Conservation (phyloP, 2,888 invertebrate species). For the Mythimna albipuncta region DNA sequence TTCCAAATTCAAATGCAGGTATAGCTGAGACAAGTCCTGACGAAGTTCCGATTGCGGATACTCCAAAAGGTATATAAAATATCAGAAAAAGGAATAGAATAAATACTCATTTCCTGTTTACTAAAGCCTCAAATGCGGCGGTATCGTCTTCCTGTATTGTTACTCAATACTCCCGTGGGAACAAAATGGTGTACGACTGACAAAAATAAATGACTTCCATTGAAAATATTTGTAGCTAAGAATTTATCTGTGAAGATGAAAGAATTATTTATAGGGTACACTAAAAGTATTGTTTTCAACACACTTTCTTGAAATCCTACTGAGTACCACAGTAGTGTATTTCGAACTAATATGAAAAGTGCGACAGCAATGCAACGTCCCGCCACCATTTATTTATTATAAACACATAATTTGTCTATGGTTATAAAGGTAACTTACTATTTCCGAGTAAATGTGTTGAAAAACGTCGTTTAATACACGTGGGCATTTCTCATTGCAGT, state of each 20-base stretch:
- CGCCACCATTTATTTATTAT: too few species aligned
- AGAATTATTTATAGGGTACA: not conserved
- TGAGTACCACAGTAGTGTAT: too few species aligned
- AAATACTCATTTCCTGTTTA: slow-evolving; percentile 44
- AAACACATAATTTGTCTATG: too few species aligned
- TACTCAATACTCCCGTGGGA: slow-evolving; percentile 16
- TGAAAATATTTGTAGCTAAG: not conserved
- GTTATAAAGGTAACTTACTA: too few species aligned
- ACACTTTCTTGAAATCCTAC: too few species aligned
- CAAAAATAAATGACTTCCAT: slow-evolving; percentile 7
- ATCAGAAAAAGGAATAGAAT: slow-evolving; percentile 27
- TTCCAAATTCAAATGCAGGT: not conserved
- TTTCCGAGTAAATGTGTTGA: too few species aligned
- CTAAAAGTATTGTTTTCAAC: not conserved
- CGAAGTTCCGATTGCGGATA: not conserved
- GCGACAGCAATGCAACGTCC: too few species aligned
- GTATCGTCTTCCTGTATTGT: slow-evolving; percentile 23
- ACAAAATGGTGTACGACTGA: not conserved
- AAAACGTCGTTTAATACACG: too few species aligned
- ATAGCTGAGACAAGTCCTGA: not conserved
- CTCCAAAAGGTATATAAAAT: slow-evolving; percentile 6
- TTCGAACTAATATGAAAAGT: too few species aligned
- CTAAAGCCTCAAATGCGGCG: slow-evolving; percentile 10
- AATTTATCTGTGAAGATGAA: not conserved
- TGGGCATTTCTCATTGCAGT: too few species aligned